phyloP scores from a whole-genome alignment of 2,113 vertebrate species.

The Neopipo cinnamomea region DNA sequence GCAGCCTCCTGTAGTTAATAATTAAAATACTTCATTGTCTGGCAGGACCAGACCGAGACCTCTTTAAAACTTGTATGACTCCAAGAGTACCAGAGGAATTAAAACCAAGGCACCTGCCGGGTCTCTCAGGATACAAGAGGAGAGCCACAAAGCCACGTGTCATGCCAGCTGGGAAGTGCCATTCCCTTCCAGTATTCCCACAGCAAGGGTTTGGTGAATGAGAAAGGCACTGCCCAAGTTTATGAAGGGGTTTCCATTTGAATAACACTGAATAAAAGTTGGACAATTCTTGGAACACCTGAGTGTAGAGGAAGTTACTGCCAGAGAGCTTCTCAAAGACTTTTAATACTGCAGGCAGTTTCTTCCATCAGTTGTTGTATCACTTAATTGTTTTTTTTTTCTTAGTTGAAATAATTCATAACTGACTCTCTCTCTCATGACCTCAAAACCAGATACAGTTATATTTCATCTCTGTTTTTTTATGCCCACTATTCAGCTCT shows the following conservation, averaged over 20 bases:
- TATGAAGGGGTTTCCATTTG: not conserved
- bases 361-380: not conserved
- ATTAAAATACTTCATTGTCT: not conserved
- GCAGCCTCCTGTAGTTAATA: not conserved
- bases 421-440: not conserved
- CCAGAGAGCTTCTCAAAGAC: not conserved
- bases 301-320: not conserved
- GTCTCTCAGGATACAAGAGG: not conserved
- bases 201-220: not conserved
- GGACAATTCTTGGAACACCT: not conserved
- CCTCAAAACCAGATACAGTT: not conserved
- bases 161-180: not conserved
- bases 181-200: not conserved
- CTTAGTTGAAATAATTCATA: not conserved
- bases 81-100: not conserved
- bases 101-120: not conserved
- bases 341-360: not conserved
- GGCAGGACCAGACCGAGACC: not conserved
- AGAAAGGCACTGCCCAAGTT: not conserved
- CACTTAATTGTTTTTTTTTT: not conserved
- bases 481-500: not conserved
- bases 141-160: not conserved
- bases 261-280: not conserved
- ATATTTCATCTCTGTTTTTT: not conserved
- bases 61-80: not conserved